Conservation (phyloP, 2,888 invertebrate species). For the Aelia acuminata region DNA sequence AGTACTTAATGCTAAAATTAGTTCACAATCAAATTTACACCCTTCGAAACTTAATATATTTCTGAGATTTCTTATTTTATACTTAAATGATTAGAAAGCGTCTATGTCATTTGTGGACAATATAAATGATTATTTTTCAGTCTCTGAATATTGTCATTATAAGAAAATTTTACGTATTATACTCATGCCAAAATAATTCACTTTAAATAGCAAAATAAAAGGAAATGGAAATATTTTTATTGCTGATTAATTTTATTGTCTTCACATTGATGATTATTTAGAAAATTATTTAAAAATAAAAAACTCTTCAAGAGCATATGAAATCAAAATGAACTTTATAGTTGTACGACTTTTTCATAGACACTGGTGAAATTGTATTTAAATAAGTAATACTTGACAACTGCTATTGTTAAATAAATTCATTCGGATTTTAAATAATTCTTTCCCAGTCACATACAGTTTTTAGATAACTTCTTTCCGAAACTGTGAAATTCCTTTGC, state of each 20-base stretch:
- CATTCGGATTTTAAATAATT: background rate
- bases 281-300: too few relatives aligned
- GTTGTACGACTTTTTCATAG: background rate
- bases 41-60: too few relatives aligned
- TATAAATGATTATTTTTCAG: too few relatives aligned
- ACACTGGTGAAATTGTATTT: background rate
- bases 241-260: too few relatives aligned
- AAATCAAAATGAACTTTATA: slow-evolving; percentile 30
- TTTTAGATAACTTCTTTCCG: background rate
- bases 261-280: background rate
- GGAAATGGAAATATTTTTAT: background rate
- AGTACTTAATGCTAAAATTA: too few relatives aligned
- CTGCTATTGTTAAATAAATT: background rate
- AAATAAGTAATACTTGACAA: background rate
- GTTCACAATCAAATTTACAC: too few relatives aligned
- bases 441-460: background rate
- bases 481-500: background rate
- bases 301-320: background rate
- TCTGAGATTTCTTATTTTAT: too few relatives aligned
- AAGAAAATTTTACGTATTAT: too few relatives aligned
- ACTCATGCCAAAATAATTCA: too few relatives aligned
- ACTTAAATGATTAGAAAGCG: too few relatives aligned
- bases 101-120: too few relatives aligned
- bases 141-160: too few relatives aligned
- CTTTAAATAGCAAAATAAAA: background rate